Percentiles rank a stretch among this genome's conserved stretches.
Conservation (phyloP, 2,888 invertebrate genomes). For the Eumacrocentrus americanus region DNA sequence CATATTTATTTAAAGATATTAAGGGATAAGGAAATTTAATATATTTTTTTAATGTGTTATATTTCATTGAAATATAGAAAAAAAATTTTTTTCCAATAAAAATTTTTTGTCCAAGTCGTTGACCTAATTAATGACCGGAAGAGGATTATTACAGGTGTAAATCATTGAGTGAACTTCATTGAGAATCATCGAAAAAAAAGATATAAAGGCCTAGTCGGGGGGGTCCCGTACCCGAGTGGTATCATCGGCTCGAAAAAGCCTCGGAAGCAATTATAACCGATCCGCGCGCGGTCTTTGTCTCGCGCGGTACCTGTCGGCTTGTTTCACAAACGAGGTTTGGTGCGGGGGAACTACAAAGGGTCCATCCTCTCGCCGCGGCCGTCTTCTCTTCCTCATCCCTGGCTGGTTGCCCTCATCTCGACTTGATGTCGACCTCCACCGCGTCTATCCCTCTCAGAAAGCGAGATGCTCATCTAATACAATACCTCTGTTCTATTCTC, state of each 20-base stretch:
- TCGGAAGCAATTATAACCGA: slow-evolving; percentile 59
- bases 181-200: background rate
- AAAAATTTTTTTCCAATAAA: background rate
- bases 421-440: slow-evolving; percentile 2
- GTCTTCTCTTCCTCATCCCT: slow-evolving; percentile 16
- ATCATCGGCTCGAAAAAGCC: slow-evolving; percentile 44
- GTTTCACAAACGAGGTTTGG: slow-evolving; percentile 59
- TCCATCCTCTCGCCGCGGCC: slow-evolving; percentile 31
- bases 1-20: too few relatives aligned
- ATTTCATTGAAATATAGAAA: too few relatives aligned
- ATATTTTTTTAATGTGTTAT: too few relatives aligned
- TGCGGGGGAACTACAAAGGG: slow-evolving; percentile 54
- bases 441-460: background rate
- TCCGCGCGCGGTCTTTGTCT: slow-evolving; percentile 51
- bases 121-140: slow-evolving; percentile 25
- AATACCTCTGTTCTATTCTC: background rate
- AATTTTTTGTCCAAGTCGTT: background rate
- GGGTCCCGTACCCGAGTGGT: slow-evolving; percentile 29
- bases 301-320: slow-evolving; percentile 54
- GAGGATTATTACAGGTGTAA: slow-evolving; percentile 23
- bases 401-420: slow-evolving; percentile 18
- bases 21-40: too few relatives aligned
- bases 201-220: slow-evolving; percentile 15
- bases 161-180: slow-evolving; percentile 20
- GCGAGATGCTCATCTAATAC: background rate